Evolutionary conservation across 2,797 vertebrate species (phyloP).

Genomic region (Macrochelys suwanniensis): DNA sequence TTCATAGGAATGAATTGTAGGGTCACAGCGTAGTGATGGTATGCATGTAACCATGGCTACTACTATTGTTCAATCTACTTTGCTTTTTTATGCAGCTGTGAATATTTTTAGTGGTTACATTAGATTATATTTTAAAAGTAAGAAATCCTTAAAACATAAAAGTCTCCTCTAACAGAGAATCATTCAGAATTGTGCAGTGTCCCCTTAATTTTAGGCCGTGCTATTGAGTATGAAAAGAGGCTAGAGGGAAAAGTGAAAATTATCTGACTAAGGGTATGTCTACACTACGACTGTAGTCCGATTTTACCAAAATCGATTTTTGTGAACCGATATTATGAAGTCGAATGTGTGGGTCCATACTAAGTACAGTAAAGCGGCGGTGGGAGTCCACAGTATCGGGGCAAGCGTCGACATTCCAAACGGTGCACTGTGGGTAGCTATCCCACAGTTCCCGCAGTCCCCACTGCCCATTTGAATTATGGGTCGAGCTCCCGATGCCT

Average conservation of each 20-base stretch:
- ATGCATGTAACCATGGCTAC: slow-evolving; percentile 57
- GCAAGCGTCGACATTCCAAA: too few species aligned
- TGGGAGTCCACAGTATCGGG: too few species aligned
- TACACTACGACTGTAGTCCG: too few species aligned
- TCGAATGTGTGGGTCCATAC: too few species aligned
- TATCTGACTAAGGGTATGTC: background rate
- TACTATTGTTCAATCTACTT: slow-evolving; percentile 41
- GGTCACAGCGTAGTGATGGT: background rate
- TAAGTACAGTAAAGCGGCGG: too few species aligned
- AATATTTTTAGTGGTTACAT: slow-evolving; percentile 53
- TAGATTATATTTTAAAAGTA: slow-evolving; percentile 39
- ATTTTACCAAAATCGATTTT: too few species aligned
- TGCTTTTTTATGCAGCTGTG: background rate
- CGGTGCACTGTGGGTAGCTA: too few species aligned
- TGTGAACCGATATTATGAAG: too few species aligned
- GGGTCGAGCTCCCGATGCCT: too few species aligned
- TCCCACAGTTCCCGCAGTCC: too few species aligned
- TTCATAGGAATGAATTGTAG: slow-evolving; percentile 43
- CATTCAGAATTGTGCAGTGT: background rate
- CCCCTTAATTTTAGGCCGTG: slow-evolving; percentile 1
- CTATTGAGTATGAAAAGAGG: background rate
- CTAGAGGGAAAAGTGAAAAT: slow-evolving; percentile 2
- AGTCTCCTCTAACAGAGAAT: background rate
- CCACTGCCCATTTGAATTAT: too few species aligned
- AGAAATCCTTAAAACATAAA: slow-evolving; percentile 35